These are phyloP conservation scores for Agonum fuliginosum DNA, from an alignment of 2,888 invertebrate species.

Conservation along the genomic window DNA sequence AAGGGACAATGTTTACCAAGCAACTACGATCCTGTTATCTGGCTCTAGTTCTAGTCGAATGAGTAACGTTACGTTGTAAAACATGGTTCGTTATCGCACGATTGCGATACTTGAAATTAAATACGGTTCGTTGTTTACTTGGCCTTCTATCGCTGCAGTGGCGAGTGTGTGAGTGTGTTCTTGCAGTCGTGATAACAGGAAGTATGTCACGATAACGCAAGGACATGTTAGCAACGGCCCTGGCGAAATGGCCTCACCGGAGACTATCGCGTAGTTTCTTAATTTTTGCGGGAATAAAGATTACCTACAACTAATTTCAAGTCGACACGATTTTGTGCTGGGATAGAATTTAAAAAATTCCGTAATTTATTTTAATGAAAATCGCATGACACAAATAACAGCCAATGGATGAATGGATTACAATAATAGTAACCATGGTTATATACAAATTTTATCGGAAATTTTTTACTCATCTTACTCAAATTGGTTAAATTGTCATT, in stretches of 20 bases:
- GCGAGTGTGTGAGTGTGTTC: neutral
- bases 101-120: neutral
- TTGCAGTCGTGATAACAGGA: conserved; percentile 49
- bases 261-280: neutral
- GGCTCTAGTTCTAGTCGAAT: neutral
- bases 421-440: too few relatives aligned
- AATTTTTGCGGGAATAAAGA: neutral
- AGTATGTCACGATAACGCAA: conserved; percentile 54
- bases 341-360: too few relatives aligned
- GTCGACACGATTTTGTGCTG: neutral
- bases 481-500: too few relatives aligned
- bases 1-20: conserved; percentile 10
- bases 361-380: too few relatives aligned
- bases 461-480: too few relatives aligned
- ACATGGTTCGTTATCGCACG: neutral
- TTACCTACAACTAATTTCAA: neutral
- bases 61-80: neutral
- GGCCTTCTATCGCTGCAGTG: neutral
- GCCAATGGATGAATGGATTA: too few relatives aligned
- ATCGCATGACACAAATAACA: too few relatives aligned
- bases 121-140: neutral
- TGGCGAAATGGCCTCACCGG: conserved; percentile 1
- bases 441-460: too few relatives aligned
- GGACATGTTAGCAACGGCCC: conserved; percentile 28
- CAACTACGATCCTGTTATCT: neutral